Evolutionary conservation across 2,113 vertebrate species (phyloP).

Genomic region (Heterotilapia buettikoferi): DNA sequence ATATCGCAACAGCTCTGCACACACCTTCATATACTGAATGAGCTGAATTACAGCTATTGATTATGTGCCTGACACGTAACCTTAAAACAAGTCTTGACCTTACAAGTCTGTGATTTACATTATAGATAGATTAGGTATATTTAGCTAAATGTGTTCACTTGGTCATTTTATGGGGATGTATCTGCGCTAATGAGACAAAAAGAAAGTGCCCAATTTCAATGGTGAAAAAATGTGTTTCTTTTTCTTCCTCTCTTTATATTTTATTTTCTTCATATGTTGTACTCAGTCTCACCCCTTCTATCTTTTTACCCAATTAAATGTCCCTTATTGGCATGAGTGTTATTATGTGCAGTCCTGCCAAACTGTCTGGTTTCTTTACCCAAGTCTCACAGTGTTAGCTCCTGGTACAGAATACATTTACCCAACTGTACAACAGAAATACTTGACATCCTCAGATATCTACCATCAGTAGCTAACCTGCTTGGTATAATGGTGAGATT

Average conservation of each 20-base stretch:
- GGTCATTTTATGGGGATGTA: background rate
- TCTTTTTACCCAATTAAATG: background rate
- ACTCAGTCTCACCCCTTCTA: background rate
- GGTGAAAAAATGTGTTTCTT: background rate
- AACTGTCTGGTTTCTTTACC: conserved; percentile 1
- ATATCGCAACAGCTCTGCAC: background rate
- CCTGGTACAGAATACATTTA: conserved; percentile 36
- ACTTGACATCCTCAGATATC: conserved; percentile 34
- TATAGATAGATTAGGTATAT: background rate
- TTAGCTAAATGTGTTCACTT: background rate
- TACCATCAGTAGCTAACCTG: background rate
- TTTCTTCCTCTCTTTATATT: background rate
- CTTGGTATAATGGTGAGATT: conserved; percentile 24
- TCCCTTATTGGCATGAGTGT: background rate
- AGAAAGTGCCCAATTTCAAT: background rate
- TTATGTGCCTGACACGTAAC: background rate
- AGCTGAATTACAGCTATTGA: background rate
- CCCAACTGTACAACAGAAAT: conserved; percentile 9
- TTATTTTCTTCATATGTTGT: background rate
- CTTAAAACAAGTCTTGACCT: background rate
- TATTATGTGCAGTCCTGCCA: background rate
- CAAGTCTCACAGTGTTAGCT: background rate
- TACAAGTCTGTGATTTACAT: background rate
- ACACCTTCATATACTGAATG: background rate
- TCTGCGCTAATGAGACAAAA: background rate